These are phyloP conservation scores for Rhagium mordax DNA, from an alignment of 2,888 invertebrate genomes.

Conservation along the genomic window DNA sequence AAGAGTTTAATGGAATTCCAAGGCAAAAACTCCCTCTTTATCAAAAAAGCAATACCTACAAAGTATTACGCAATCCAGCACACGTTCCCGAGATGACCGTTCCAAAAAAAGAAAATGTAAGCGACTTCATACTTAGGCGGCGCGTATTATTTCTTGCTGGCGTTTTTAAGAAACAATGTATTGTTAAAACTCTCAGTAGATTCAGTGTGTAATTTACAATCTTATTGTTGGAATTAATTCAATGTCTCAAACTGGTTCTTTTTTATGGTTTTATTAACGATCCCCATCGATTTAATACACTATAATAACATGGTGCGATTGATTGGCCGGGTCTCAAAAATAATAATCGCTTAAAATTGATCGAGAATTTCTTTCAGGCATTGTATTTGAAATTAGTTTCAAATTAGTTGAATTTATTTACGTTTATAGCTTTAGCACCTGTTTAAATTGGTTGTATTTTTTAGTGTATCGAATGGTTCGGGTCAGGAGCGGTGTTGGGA, in stretches of 20 bases:
- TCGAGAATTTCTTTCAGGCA: conserved; percentile 60
- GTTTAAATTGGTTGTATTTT: conserved; percentile 45
- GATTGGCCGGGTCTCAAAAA: conserved; percentile 63
- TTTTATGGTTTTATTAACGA: conserved; percentile 59
- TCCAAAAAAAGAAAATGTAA: neutral
- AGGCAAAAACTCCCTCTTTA: neutral
- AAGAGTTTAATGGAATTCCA: neutral
- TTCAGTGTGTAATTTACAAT: conserved; percentile 54
- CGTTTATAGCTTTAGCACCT: conserved; percentile 56
- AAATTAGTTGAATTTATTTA: conserved; percentile 58
- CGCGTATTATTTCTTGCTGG: neutral
- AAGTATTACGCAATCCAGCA: conserved; percentile 2
- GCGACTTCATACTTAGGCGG: neutral
- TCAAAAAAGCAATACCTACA: conserved; percentile 3
- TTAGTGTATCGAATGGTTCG: neutral
- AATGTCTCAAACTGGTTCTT: conserved; percentile 59
- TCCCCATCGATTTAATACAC: conserved; percentile 59
- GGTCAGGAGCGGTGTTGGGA: neutral
- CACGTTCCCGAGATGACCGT: neutral
- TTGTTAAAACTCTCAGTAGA: conserved; percentile 40
- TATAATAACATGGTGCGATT: conserved; percentile 64
- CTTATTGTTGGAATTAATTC: conserved; percentile 62
- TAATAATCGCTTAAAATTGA: conserved; percentile 62
- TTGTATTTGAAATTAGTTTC: conserved; percentile 63
- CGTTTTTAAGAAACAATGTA: conserved; percentile 37